Evolutionary conservation across 2,113 vertebrate genomes (phyloP), one percentile per base, ranked within the genome.

Genomic region (Phasianus colchicus): DNA sequence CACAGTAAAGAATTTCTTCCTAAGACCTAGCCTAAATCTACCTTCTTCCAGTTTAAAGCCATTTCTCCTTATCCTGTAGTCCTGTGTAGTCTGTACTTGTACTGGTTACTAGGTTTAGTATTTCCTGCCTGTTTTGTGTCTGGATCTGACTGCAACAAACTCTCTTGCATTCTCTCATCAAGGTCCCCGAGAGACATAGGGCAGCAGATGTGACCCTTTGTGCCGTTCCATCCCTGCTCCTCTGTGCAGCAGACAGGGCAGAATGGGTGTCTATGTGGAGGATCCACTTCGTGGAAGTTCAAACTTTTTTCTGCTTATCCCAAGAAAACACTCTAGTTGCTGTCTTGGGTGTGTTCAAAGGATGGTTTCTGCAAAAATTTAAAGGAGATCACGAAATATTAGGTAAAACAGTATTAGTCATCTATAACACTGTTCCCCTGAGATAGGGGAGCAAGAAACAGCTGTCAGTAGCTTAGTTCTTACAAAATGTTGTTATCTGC

Each of bases 101-200:
- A 7, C 3, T 6, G 57, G 42, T 60, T 43, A 29, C 13, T 34
- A 65, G 43, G 32, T 55, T 27, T 38, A 34, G 30, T 1, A 0
- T 42, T 86, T 54, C 20, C 38, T 45, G 47, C 10, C 24, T 50
- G 0, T 72, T n/a, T 45, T 1, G 1, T 61, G 16, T 54, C 52
- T 60, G 43, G 47, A 72, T 63, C 38, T 54, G 66, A 36, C 36
- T 34, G 14, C 52, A 81, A 78, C 25, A 42, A 83, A 14, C 20
- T 15, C n/a, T n/a, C 18, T 60, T 82, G 43, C 11, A 5, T 85
- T 55, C n/a, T 79, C 17, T 60, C 30, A 3, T 30, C 0, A 0
- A 42, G 40, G 78, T 72, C 79, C 38, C 65, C 9, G 15, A 32
- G 38, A 48, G 57, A 8, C 32, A 29, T 30, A 24, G 22, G 27